A percentile compares a stretch with the other conserved stretches of the same genome.
Conservation (phyloP, 2,888 invertebrate genomes). For the Hetaerina titia region DNA sequence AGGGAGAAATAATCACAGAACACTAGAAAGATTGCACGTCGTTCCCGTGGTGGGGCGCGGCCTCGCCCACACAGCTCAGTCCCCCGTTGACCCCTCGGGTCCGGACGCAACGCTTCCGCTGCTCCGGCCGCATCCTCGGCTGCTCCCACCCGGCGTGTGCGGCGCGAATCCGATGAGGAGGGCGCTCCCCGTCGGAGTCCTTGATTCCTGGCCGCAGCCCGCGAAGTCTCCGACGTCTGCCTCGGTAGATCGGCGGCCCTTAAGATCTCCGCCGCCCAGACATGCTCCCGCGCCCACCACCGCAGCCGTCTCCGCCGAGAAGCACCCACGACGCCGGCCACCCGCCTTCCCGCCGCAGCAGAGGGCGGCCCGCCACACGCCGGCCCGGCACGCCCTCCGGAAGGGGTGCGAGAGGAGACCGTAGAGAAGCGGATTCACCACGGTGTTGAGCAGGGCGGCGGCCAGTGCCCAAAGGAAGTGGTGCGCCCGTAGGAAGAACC, state of each 20-base stretch:
- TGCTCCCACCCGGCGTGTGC: constrained; percentile 60
- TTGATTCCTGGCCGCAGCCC: constrained; percentile 14
- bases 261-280: constrained; percentile 49
- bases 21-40: constrained; percentile 44
- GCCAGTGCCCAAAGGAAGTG: constrained; percentile 79
- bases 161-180: constrained; percentile 47
- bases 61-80: not conserved
- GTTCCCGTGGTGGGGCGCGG: not conserved
- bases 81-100: constrained; percentile 54
- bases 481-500: constrained; percentile 77
- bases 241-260: constrained; percentile 32
- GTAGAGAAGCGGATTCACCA: constrained; percentile 80
- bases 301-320: constrained; percentile 47
- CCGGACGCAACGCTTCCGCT: constrained; percentile 51
- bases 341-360: constrained; percentile 49
- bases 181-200: constrained; percentile 51
- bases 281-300: constrained; percentile 54
- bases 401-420: constrained; percentile 80
- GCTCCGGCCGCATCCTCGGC: constrained; percentile 53
- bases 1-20: constrained; percentile 55
- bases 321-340: constrained; percentile 19
- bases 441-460: constrained; percentile 79
- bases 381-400: constrained; percentile 72
- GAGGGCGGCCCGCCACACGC: constrained; percentile 40
- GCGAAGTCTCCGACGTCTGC: constrained; percentile 34